A percentile compares a stretch with the other conserved stretches of the same genome.
Conservation (phyloP, 2,113 vertebrate species). For the Notothenia coriiceps region DNA sequence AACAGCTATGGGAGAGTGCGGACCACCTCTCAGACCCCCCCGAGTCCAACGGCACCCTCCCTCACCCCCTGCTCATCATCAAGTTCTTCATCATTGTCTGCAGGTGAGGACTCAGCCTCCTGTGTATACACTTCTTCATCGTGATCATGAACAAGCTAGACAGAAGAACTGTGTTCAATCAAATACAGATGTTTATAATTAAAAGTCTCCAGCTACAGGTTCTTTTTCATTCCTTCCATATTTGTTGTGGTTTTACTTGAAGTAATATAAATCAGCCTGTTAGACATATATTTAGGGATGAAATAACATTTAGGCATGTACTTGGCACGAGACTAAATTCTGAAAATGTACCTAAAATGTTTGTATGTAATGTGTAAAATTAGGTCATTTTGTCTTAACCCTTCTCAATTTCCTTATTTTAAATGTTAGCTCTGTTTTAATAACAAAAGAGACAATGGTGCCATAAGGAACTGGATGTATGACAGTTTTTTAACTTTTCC, state of each 20-base stretch:
- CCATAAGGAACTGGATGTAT: slow-evolving; percentile 10
- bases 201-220: background rate
- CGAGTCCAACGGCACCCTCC: slow-evolving; percentile 70
- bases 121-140: background rate
- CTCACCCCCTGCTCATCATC: slow-evolving; percentile 89
- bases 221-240: background rate
- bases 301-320: background rate
- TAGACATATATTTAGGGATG: background rate
- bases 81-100: slow-evolving; percentile 95
- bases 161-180: background rate
- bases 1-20: slow-evolving; percentile 84
- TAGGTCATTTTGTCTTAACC: background rate
- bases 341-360: background rate
- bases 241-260: background rate
- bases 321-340: background rate
- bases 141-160: background rate
- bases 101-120: slow-evolving; percentile 82
- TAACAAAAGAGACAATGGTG: background rate
- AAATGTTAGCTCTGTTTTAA: background rate
- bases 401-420: background rate
- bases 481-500: slow-evolving; percentile 6
- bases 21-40: slow-evolving; percentile 72
- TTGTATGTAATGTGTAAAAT: background rate
- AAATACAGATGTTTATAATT: background rate
- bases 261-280: background rate